These are phyloP conservation scores for Danaus melanippus DNA, from an alignment of 1,140 invertebrate genomes.

Conservation along the genomic window DNA sequence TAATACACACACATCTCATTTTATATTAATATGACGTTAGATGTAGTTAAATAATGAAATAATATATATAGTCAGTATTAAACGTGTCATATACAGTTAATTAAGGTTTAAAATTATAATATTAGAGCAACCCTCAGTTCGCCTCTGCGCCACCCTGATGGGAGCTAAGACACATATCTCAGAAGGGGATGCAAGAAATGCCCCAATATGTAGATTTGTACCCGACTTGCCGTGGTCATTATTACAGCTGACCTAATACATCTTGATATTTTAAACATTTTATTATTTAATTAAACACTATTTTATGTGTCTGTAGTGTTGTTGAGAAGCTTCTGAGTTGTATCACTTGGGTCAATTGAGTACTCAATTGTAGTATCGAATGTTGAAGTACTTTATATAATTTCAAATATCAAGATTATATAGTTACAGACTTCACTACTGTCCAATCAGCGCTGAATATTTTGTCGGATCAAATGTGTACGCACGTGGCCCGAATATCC, in stretches of 20 bases:
- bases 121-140: conserved; percentile 18
- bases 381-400: too few species aligned
- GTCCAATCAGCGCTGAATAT: conserved; percentile 42
- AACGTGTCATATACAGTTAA: too few species aligned
- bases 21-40: too few species aligned
- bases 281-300: conserved; percentile 1
- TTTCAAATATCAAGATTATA: conserved; percentile 13
- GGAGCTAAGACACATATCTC: conserved; percentile 66
- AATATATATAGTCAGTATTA: too few species aligned
- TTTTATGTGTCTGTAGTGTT: not conserved
- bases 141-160: conserved; percentile 56
- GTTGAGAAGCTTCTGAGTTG: too few species aligned
- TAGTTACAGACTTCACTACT: conserved; percentile 11
- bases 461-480: conserved; percentile 44
- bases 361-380: too few species aligned
- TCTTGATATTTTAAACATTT: conserved; percentile 31
- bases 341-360: too few species aligned
- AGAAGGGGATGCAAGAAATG: conserved; percentile 67
- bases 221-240: conserved; percentile 53
- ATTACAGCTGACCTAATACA: conserved; percentile 31
- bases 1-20: too few species aligned
- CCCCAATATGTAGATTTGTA: conserved; percentile 68
- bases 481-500: conserved; percentile 52
- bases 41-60: too few species aligned
- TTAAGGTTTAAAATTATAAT: too few species aligned